A percentile compares a stretch with the other conserved stretches of the same genome.
phyloP scores from a whole-genome alignment of 2,888 invertebrate species.

The Lacanobia oleracea region DNA sequence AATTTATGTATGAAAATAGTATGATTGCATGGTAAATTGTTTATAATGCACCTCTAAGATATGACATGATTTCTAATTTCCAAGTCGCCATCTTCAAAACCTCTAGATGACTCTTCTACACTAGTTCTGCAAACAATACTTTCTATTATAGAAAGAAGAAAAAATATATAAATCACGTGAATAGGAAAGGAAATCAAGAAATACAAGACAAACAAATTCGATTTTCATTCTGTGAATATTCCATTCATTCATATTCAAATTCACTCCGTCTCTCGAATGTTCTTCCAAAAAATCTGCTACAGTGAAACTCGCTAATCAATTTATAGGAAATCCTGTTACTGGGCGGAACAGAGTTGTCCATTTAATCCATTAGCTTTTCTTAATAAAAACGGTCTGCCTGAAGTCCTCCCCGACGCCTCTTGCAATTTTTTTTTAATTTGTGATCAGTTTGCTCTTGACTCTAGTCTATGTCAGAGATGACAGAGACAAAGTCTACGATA shows the following conservation, averaged over 20 bases:
- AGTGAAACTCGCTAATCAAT: slow-evolving; percentile 33
- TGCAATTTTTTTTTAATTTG: neutral
- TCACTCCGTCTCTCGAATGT: neutral
- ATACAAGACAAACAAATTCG: neutral
- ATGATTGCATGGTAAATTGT: no score
- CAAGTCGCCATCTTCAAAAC: no score
- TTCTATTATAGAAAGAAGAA: neutral
- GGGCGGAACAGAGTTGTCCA: slow-evolving; percentile 41
- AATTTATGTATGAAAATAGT: no score
- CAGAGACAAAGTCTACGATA: no score
- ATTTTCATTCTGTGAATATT: slow-evolving; percentile 6
- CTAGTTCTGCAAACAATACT: no score
- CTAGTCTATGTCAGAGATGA: no score
- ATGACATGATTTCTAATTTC: no score
- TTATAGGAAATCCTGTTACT: slow-evolving; percentile 39
- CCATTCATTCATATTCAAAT: slow-evolving; percentile 26
- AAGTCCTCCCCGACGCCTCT: neutral
- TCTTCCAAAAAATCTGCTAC: slow-evolving; percentile 15
- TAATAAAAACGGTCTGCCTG: slow-evolving; percentile 15
- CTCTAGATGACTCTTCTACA: no score
- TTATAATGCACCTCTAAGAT: no score
- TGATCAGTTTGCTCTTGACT: no score
- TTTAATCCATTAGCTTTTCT: slow-evolving; percentile 48
- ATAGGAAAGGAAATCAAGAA: neutral
- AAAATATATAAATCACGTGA: neutral